These are phyloP conservation scores for Helicolenus hilgendorfi DNA, from an alignment of 2,797 vertebrate genomes.

Conservation along the genomic window DNA sequence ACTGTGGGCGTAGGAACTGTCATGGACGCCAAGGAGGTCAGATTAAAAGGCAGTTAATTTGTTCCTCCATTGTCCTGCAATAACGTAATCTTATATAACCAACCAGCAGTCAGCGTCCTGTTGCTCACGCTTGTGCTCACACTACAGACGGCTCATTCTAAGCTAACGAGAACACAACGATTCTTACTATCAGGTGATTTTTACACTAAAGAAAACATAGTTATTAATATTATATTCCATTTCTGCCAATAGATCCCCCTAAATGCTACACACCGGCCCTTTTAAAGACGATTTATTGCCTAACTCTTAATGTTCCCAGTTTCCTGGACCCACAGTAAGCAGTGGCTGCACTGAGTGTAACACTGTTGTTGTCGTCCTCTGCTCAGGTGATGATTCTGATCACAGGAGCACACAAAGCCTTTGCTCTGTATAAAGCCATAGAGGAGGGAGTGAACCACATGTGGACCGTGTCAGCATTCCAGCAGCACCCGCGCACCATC, in stretches of 20 bases:
- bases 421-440: conserved; percentile 97
- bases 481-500: conserved; percentile 94
- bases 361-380: not conserved
- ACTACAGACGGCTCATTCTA: too few species aligned
- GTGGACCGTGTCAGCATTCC: conserved; percentile 98
- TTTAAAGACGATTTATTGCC: not conserved
- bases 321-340: not conserved
- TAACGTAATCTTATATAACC: not conserved
- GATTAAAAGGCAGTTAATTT: not conserved
- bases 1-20: conserved; percentile 98
- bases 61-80: not conserved
- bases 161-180: too few species aligned
- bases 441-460: conserved; percentile 98
- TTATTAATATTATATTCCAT: too few species aligned
- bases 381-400: conserved; percentile 97
- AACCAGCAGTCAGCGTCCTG: too few species aligned
- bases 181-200: too few species aligned
- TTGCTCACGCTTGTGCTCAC: too few species aligned
- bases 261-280: fast-evolving
- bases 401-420: conserved; percentile 96
- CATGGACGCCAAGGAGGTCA: conserved; percentile 97
- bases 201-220: too few species aligned
- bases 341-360: not conserved
- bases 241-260: too few species aligned
- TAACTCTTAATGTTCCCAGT: not conserved